These are phyloP conservation scores for Nymphicus hollandicus DNA, from an alignment of 2,113 vertebrate genomes.

Conservation along the genomic window DNA sequence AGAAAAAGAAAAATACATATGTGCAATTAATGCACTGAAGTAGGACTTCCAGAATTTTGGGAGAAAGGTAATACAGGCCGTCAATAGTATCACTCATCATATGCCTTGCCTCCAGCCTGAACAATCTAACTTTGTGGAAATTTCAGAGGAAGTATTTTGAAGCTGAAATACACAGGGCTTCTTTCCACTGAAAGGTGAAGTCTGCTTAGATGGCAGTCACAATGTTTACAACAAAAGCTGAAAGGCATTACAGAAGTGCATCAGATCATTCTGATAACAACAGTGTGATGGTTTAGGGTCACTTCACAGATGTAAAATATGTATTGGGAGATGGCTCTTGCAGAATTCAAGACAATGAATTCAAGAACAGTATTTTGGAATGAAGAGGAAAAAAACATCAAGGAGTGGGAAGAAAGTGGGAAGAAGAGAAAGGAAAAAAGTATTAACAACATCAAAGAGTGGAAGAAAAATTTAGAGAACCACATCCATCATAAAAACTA, in stretches of 20 bases:
- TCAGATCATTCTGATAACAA: not conserved
- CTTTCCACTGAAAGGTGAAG: not conserved
- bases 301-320: not conserved
- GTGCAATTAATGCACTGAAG: not conserved
- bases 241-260: not conserved
- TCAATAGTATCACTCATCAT: not conserved
- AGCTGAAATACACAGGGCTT: not conserved
- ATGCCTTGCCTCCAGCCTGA: not conserved
- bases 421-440: not conserved
- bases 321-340: not conserved
- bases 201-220: not conserved
- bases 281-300: not conserved
- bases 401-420: not conserved
- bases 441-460: not conserved
- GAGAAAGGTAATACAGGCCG: not conserved
- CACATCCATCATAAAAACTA: not conserved
- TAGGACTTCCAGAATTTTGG: not conserved
- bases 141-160: not conserved
- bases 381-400: fast-evolving
- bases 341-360: not conserved
- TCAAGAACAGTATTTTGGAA: not conserved
- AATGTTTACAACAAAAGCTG: not conserved
- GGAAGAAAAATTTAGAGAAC: not conserved
- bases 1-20: not conserved
- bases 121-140: not conserved